Evolutionary conservation across 2,888 invertebrate genomes (phyloP), one percentile per base, ranked within the genome.

Genomic region (Eristalinus aeneus): DNA sequence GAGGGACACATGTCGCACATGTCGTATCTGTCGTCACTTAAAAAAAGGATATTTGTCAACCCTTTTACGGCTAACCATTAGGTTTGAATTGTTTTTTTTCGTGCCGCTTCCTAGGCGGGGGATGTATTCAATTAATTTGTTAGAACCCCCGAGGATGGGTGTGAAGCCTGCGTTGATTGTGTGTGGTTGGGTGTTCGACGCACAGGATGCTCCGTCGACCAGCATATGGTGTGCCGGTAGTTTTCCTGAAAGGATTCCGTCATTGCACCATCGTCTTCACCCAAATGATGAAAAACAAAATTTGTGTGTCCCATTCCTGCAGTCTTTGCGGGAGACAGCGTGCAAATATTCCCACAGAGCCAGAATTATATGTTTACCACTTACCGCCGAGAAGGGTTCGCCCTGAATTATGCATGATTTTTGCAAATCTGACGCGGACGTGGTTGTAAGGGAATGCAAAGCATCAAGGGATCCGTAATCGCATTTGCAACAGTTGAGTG

Each of bases 1-100:
- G 77, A 81, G 74, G 81, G 77, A 86, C 86, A 86, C 69, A 82
- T 86, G 86, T 86, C 86, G 86, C 82, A 81, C 77, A 86, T 86
- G 86, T 81, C 77, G 77, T 84, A 75, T 75, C 77, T 78, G 81
- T 86, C 77, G 74, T 39, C 86, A 86, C 81, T 85, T 54, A 36
- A 68, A 68, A 73, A 76, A 46, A 46, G 76, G 77, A 82, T 81
- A 46, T 74, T 86, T 74, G 83, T 76, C 61, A 86, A 82, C 86
- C 86, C 86, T 86, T 86, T 86, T 56, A 46, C 63, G 34, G 67
- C 23, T 36, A 16, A 46, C 11, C 11, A 12, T 34, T 31, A 36
- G 46, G 20, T 60, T 73, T 39, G n/a, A 12, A 46, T 63, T 54
- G 39, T 67, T 58, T 22, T 36, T 56, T 76, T 6, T 64, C 34